Evolutionary conservation across 2,888 invertebrate genomes (phyloP).

Genomic region (Erebia palarica): DNA sequence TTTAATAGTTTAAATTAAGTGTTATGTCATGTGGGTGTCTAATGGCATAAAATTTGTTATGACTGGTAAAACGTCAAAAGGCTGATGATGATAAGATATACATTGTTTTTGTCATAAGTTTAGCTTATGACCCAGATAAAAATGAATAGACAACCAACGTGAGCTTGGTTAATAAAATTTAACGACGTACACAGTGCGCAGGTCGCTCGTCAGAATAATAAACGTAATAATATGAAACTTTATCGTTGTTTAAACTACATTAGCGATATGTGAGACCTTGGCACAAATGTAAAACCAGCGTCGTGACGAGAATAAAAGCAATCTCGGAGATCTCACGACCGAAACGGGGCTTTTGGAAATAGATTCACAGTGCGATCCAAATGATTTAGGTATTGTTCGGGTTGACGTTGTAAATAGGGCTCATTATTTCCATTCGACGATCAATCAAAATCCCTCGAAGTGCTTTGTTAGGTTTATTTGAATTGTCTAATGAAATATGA

Average conservation of each 20-base stretch:
- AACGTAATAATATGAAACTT: constrained; percentile 35
- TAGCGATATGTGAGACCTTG: constrained; percentile 63
- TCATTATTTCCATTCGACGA: constrained; percentile 33
- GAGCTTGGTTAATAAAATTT: not conserved
- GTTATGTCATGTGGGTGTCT: too few species aligned
- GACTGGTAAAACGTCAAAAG: too few species aligned
- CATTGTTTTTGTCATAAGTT: too few species aligned
- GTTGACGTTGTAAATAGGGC: constrained; percentile 32
- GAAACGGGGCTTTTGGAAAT: constrained; percentile 32
- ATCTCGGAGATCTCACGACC: constrained; percentile 52
- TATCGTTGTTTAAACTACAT: constrained; percentile 56
- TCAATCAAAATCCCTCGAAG: constrained; percentile 26
- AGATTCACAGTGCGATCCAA: constrained; percentile 29
- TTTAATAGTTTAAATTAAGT: too few species aligned
- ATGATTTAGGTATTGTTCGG: constrained; percentile 25
- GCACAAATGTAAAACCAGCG: constrained; percentile 53
- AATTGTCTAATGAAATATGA: constrained; percentile 13
- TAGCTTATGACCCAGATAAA: not conserved
- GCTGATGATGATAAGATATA: too few species aligned
- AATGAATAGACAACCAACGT: not conserved
- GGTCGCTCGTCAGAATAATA: constrained; percentile 10
- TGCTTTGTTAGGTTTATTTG: constrained; percentile 1
- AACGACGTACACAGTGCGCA: not conserved
- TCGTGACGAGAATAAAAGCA: constrained; percentile 61
- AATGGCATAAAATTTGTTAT: too few species aligned